Conservation (phyloP, 2,113 vertebrate genomes). For the Chaetodon trifascialis region DNA sequence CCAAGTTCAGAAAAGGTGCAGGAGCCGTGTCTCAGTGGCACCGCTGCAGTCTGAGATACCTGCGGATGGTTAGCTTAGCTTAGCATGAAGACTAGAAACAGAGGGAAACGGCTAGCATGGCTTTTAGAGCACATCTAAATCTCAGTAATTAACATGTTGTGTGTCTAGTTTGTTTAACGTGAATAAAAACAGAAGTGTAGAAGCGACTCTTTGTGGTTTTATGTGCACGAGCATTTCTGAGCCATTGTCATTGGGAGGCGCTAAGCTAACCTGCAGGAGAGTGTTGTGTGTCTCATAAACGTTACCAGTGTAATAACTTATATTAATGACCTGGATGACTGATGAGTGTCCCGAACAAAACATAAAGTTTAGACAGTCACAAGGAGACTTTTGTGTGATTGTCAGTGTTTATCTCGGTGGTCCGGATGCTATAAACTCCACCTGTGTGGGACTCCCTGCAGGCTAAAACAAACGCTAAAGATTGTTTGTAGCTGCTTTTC, state of each 20-base stretch:
- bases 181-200: too few relatives aligned
- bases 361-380: conserved; percentile 1
- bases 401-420: background rate
- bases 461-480: background rate
- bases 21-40: too few relatives aligned
- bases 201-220: too few relatives aligned
- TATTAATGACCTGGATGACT: too few relatives aligned
- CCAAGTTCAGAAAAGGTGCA: too few relatives aligned
- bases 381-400: background rate
- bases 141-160: too few relatives aligned
- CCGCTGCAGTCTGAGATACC: too few relatives aligned
- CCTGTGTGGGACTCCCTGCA: background rate
- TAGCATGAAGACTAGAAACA: background rate
- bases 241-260: background rate
- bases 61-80: background rate
- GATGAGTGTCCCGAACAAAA: background rate
- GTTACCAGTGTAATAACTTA: too few relatives aligned
- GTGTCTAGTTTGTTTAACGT: too few relatives aligned
- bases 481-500: conserved; percentile 2
- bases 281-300: background rate
- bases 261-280: background rate
- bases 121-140: background rate
- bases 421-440: conserved; percentile 5
- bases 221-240: too few relatives aligned
- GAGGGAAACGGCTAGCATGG: background rate